Evolutionary conservation across 2,888 invertebrate genomes (phyloP), one percentile per base, ranked within the genome.

Genomic region (Pheosia gnoma): DNA sequence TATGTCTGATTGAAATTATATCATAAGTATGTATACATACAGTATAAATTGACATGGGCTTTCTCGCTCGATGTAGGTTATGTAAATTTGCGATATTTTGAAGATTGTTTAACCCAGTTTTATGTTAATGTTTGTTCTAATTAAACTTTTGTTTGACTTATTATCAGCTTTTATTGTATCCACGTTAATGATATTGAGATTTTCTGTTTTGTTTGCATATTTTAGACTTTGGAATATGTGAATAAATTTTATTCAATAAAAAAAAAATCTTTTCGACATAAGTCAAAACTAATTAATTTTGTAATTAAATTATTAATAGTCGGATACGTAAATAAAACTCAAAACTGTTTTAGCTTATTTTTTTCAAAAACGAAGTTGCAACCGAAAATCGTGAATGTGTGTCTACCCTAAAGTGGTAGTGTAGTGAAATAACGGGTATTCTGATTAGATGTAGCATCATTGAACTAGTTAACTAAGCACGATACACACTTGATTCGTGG

Each of bases 391-490:
- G 71, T 63, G 54, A 62, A 59, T 62, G 65, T 41, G 67, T 63
- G 63, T 60, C 11, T 11, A 38, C 45, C 9, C 67, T 64, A 54
- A 62, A 66, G 66, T 70, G 62, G 62, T 60, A 67, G 61, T 62
- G 36, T 60, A 67, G 61, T 62, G 36, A 56, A 60, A 61, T 64
- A 73, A 74, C 74, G 65, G 73, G 45, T 9, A 10, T 63, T 74
- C 60, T 76, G 66, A 77, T 71, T 73, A 68, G 60, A 68, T 61
- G 74, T 65, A 65, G 65, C 62, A 61, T 49, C 51, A 38, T 51
- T 64, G 74, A 67, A 74, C 71, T 67, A 61, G 61, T 72, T 47
- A 5, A 7, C 47, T 10, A 10, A 0, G 10, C 47, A 47, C 47
- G 49, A 49, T 49, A 13, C 6, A 9, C n/a, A 7, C n/a, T 49